phyloP scores from a whole-genome alignment of 2,797 vertebrate species.

The Calcarius lapponicus region DNA sequence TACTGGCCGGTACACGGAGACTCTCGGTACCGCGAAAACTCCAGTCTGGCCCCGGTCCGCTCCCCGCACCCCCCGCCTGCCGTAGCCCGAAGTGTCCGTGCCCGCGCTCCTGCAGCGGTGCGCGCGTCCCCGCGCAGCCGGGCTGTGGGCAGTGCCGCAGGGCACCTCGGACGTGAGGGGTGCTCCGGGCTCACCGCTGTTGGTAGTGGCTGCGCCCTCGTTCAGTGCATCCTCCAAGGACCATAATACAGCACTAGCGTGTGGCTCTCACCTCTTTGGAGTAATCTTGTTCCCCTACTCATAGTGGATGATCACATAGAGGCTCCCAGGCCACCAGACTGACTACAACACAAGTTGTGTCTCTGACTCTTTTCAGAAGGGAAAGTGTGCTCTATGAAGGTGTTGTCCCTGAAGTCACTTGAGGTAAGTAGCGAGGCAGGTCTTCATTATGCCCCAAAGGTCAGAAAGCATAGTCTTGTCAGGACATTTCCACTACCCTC shows the following conservation, averaged over 20 bases:
- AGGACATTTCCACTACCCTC: neutral
- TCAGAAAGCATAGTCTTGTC: neutral
- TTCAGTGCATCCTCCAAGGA: neutral
- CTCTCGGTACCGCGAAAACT: neutral
- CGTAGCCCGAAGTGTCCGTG: neutral
- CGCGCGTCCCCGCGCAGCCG: neutral
- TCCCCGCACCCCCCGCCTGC: neutral
- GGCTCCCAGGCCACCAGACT: neutral
- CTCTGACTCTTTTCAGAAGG: rapidly evolving
- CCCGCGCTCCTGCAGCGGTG: neutral
- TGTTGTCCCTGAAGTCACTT: neutral
- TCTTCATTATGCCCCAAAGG: neutral
- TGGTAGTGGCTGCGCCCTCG: neutral
- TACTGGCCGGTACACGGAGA: neutral
- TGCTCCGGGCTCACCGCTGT: neutral
- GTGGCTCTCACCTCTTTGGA: neutral
- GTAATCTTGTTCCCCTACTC: rapidly evolving
- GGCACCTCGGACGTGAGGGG: neutral
- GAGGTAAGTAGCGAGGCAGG: no score
- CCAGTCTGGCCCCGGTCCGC: neutral
- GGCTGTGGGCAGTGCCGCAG: neutral
- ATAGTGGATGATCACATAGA: rapidly evolving
- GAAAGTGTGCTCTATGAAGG: neutral
- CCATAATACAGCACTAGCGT: rapidly evolving
- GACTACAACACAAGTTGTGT: neutral